phyloP scores from a whole-genome alignment of 2,113 vertebrate genomes.

The Poeciliopsis turrubarensis region DNA sequence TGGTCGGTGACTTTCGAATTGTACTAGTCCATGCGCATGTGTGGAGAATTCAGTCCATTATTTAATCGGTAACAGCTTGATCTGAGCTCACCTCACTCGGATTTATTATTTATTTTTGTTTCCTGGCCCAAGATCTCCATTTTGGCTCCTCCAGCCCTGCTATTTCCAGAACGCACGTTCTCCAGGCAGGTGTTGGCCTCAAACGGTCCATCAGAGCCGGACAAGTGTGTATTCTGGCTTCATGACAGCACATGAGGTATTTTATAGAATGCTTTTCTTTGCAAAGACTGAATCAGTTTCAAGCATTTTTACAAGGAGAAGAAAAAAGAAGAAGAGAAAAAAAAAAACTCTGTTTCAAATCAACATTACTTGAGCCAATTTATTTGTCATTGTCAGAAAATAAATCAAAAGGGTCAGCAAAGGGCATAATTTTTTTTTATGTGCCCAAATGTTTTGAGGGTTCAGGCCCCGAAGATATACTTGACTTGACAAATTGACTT shows the following conservation, averaged over 20 bases:
- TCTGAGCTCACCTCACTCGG: too few relatives aligned
- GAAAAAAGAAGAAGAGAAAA: too few relatives aligned
- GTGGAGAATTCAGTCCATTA: background rate
- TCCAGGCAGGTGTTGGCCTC: background rate
- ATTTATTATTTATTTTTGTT: background rate
- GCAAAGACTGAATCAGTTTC: background rate
- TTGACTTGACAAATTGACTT: too few relatives aligned
- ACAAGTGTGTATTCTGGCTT: background rate
- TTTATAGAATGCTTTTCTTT: background rate
- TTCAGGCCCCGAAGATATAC: too few relatives aligned
- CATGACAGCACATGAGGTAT: background rate
- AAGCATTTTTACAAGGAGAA: conserved; percentile 14
- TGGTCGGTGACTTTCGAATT: background rate
- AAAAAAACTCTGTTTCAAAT: background rate
- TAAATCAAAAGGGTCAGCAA: background rate
- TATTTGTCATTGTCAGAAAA: background rate
- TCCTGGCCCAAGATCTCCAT: background rate
- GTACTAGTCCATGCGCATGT: background rate
- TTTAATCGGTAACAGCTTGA: background rate
- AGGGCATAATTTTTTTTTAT: background rate
- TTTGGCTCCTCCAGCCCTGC: too few relatives aligned
- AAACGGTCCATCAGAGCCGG: background rate
- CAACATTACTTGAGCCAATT: background rate
- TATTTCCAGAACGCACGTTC: background rate
- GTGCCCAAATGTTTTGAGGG: too few relatives aligned